Percentiles rank a stretch among this genome's conserved stretches.
Evolutionary conservation across 2,888 invertebrate genomes (phyloP).

Genomic region (Abscondita cerata): DNA sequence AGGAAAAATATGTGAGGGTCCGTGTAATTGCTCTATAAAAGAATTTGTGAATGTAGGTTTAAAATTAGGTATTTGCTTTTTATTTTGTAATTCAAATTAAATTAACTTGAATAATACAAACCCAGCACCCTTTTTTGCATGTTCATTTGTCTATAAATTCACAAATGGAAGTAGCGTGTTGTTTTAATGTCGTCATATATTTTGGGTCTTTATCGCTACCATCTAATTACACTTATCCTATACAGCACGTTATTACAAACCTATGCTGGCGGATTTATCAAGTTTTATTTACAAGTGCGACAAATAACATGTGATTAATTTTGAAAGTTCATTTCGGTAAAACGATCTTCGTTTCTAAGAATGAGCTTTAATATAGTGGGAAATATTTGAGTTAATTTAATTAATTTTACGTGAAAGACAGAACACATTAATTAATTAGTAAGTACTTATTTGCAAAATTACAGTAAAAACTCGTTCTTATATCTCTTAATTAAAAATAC

Average conservation of each 20-base stretch:
- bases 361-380: too few relatives aligned
- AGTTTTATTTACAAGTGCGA: neutral
- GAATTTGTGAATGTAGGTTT: constrained; percentile 3
- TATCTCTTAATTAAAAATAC: too few relatives aligned
- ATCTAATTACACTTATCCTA: constrained; percentile 20
- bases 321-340: too few relatives aligned
- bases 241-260: constrained; percentile 18
- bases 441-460: too few relatives aligned
- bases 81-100: constrained; percentile 6
- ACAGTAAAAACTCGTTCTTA: too few relatives aligned
- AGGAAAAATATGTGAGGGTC: neutral
- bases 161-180: constrained; percentile 21
- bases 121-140: constrained; percentile 17
- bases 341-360: neutral
- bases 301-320: too few relatives aligned
- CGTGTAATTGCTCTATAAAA: constrained; percentile 5
- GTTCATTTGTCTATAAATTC: constrained; percentile 16
- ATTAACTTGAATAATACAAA: constrained; percentile 11
- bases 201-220: constrained; percentile 16
- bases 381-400: too few relatives aligned
- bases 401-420: too few relatives aligned
- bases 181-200: constrained; percentile 23
- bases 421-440: too few relatives aligned
- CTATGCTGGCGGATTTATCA: constrained; percentile 17
- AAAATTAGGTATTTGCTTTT: constrained; percentile 2